Conservation (phyloP, 2,797 vertebrate genomes). For the Choloepus didactylus region DNA sequence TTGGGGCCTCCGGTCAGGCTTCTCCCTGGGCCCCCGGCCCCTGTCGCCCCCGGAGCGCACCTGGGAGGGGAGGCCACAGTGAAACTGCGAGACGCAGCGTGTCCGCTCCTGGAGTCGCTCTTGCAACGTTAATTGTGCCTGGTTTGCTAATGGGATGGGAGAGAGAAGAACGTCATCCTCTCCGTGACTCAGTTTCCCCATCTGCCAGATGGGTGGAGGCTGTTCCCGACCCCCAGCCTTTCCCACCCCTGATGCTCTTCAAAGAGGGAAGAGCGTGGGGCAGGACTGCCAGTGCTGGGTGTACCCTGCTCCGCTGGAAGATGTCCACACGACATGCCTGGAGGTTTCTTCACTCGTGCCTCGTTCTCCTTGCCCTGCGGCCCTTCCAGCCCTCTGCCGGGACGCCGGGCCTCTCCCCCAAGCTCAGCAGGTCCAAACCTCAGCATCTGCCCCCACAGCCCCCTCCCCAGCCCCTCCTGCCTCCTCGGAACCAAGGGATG, state of each 20-base stretch:
- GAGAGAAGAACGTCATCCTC: neutral
- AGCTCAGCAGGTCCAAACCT: neutral
- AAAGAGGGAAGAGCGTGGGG: neutral
- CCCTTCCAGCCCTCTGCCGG: accelerated
- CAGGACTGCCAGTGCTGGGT: no score
- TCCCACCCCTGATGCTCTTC: no score
- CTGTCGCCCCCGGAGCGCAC: no score
- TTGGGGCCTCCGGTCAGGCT: neutral
- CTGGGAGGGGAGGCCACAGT: no score
- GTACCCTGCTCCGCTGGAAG: no score
- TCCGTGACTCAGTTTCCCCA: neutral
- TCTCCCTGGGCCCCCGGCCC: neutral
- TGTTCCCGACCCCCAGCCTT: neutral
- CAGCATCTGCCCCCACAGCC: accelerated
- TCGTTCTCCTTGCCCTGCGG: neutral
- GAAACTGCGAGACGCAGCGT: no score
- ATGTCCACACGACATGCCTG: no score
- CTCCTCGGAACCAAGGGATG: accelerated
- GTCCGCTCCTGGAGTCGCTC: no score
- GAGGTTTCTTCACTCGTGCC: neutral
- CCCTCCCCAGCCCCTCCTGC: neutral
- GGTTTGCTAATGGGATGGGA: no score
- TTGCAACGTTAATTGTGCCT: no score
- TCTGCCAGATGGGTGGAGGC: neutral
- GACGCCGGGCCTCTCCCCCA: neutral